Evolutionary conservation across 2,113 vertebrate species (phyloP), one percentile per base, ranked within the genome.

Genomic region (Apodemus speciosus): DNA sequence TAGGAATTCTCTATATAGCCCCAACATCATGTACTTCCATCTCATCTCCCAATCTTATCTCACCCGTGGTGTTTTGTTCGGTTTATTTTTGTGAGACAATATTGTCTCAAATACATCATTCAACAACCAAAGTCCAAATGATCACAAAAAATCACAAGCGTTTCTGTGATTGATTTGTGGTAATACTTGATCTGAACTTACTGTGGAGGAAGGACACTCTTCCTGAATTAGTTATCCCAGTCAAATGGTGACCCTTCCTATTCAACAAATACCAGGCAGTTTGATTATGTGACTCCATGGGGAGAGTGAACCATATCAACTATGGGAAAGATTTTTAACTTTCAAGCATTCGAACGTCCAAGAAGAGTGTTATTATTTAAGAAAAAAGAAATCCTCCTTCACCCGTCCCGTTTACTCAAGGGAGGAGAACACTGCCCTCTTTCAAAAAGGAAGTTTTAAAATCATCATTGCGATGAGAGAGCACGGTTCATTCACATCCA

Each of bases 11-110:
- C 40, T 66, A 21, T 68, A 30, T 62, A 75, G 40, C n/a, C 40
- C 35, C 56, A 79, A 25, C 38, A 79, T 32, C 51, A 85, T 21
- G 20, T 7, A 80, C 0, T 23, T 69, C n/a, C 15, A n/a, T 15
- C 25, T n/a, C 60, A 69, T 69, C 25, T 20, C n/a, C 38, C 73
- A 77, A 32, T 18, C 3, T 21, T 73, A 49, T 68, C 35, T 9
- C 8, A 77, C 30, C 20, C 32, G 9, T 77, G 14, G 9, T 77
- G 14, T 90, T 38, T 73, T 25, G 16, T 14, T 56, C 66, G 14
- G 16, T 83, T 76, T 38, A 32, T 21, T 20, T 96, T 94, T 91
- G 27, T 88, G 81, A 91, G 94, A 91, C 87, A 49, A 84, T 46
- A 92, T 7, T 11, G 11, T 66, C 38, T 25, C 35, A 3, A 60